These are phyloP conservation scores for Brachypalpus laphriformis DNA, from an alignment of 2,888 invertebrate species.

Conservation along the genomic window DNA sequence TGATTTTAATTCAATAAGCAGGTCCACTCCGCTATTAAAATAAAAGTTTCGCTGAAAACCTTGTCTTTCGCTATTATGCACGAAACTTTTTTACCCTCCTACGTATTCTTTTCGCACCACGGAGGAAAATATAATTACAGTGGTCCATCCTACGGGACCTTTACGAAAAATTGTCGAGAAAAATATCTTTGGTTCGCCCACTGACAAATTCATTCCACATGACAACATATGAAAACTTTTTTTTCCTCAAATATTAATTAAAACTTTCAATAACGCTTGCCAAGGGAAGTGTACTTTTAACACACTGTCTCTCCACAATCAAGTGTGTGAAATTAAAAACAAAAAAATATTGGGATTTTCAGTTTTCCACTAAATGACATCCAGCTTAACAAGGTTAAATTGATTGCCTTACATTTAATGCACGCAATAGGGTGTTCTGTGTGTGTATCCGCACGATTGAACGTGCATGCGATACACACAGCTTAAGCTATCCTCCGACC, in stretches of 20 bases:
- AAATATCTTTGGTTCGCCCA: no score
- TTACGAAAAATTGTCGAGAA: no score
- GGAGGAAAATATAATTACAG: no score
- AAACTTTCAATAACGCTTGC: not conserved
- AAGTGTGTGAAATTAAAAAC: not conserved
- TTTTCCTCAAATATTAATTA: slow-evolving; percentile 8
- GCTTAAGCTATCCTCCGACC: not conserved
- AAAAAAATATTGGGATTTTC: slow-evolving; percentile 46
- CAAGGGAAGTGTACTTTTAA: slow-evolving; percentile 11
- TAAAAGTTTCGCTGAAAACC: no score
- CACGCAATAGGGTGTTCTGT: slow-evolving; percentile 17
- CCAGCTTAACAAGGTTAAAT: slow-evolving; percentile 49
- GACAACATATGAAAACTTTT: no score
- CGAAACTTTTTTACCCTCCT: no score
- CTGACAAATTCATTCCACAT: no score
- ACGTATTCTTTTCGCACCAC: no score
- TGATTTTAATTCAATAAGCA: no score
- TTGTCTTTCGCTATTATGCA: no score
- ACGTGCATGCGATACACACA: not conserved
- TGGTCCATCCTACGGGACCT: no score
- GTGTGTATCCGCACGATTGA: slow-evolving; percentile 16
- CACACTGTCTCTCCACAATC: not conserved
- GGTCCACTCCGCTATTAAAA: no score
- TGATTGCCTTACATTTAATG: slow-evolving; percentile 56
- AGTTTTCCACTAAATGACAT: slow-evolving; percentile 39